Conservation (phyloP, 2,888 invertebrate genomes). For the Erebia aethiops region DNA sequence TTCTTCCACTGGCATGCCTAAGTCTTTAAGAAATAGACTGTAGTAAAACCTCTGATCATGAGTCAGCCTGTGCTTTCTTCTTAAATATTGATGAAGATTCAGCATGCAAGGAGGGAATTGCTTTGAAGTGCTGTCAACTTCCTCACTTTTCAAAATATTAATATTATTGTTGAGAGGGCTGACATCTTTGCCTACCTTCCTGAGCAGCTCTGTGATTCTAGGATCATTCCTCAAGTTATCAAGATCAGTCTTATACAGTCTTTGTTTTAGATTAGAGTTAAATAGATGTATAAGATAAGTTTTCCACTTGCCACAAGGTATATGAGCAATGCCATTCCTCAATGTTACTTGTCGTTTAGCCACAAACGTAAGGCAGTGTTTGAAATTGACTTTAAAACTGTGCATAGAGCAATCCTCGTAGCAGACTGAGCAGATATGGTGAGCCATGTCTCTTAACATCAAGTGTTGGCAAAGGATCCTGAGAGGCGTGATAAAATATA, state of each 20-base stretch:
- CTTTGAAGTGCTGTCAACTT: conserved; percentile 67
- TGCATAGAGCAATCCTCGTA: conserved; percentile 51
- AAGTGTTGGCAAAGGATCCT: conserved; percentile 61
- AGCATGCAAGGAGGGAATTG: conserved; percentile 87
- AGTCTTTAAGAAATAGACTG: conserved; percentile 87
- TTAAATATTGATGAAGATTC: conserved; percentile 80
- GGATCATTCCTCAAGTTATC: conserved; percentile 59
- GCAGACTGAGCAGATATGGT: conserved; percentile 59
- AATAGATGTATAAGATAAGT: conserved; percentile 74
- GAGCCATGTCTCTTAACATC: conserved; percentile 61
- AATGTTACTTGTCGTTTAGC: conserved; percentile 78
- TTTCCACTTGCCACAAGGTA: conserved; percentile 84
- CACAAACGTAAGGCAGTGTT: conserved; percentile 79
- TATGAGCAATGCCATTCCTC: conserved; percentile 71
- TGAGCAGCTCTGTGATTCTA: conserved; percentile 61
- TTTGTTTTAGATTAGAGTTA: conserved; percentile 63
- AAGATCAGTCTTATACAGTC: conserved; percentile 56
- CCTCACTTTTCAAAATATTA: conserved; percentile 53
- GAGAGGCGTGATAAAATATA: conserved; percentile 53
- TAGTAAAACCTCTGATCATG: conserved; percentile 86
- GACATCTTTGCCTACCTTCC: conserved; percentile 49
- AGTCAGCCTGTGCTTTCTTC: conserved; percentile 84
- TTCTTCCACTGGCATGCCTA: conserved; percentile 86
- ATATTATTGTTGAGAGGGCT: conserved; percentile 42
- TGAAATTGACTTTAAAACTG: conserved; percentile 78